Evolutionary conservation across 30 jellyfish, hydroid and myxozoan species (phyloP).

Genomic region (Nemopilema nomurai): DNA sequence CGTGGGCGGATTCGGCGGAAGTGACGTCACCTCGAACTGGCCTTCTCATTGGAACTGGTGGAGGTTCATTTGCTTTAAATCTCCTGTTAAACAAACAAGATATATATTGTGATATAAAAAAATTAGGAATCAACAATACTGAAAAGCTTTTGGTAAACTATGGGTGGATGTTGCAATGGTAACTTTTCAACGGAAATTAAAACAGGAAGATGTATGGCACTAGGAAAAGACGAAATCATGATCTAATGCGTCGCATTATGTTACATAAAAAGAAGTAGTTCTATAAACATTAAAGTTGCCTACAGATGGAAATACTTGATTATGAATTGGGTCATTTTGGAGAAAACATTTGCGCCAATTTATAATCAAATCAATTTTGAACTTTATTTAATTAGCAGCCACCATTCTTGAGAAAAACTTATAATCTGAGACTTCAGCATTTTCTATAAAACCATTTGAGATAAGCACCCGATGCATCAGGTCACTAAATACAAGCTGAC

Average conservation of each 20-base stretch:
- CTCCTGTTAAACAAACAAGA: slow-evolving; percentile 6
- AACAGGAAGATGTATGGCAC: too few relatives aligned
- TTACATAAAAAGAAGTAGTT: too few relatives aligned
- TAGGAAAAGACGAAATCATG: too few relatives aligned
- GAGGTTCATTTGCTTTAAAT: slow-evolving; percentile 37
- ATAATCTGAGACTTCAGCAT: too few relatives aligned
- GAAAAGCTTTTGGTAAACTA: too few relatives aligned
- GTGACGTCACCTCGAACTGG: slow-evolving; percentile 6
- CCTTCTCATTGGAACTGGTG: slow-evolving; percentile 61
- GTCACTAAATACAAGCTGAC: neutral
- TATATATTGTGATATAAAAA: neutral
- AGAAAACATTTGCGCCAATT: neutral
- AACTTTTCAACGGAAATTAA: neutral
- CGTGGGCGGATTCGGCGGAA: neutral
- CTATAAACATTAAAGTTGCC: too few relatives aligned
- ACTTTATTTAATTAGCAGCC: neutral
- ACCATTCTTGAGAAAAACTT: neutral
- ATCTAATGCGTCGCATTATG: too few relatives aligned
- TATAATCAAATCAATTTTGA: too few relatives aligned
- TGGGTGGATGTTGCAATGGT: too few relatives aligned
- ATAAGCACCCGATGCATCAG: neutral
- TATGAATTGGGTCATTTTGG: too few relatives aligned
- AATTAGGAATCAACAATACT: neutral
- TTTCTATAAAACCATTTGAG: too few relatives aligned
- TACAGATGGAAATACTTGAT: too few relatives aligned